A percentile compares a stretch with the other conserved stretches of the same genome.
Evolutionary conservation across 2,113 vertebrate species (phyloP).

Genomic region (Ailurus styani): DNA sequence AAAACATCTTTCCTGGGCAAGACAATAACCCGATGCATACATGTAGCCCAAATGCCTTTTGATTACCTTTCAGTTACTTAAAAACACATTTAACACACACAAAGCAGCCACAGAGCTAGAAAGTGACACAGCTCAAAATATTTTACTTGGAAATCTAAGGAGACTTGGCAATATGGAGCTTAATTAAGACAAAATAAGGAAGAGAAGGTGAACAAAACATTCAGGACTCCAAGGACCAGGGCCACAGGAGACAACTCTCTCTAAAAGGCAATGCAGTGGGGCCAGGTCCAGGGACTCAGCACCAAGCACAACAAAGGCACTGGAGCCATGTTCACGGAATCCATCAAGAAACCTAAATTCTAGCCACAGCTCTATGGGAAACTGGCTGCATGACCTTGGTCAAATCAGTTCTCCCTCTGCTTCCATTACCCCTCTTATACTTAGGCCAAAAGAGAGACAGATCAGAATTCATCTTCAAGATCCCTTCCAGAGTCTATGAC

Average conservation of each 20-base stretch:
- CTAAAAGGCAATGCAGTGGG: not conserved
- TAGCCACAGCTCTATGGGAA: not conserved
- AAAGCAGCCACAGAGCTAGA: not conserved
- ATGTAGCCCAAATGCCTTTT: not conserved
- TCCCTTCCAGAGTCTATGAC: not conserved
- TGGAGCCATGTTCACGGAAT: not conserved
- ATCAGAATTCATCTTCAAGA: not conserved
- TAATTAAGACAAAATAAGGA: not conserved
- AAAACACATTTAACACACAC: not conserved
- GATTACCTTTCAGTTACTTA: not conserved
- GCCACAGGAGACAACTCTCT: not conserved
- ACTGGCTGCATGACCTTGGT: not conserved
- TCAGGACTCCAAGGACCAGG: not conserved
- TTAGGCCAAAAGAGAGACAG: not conserved
- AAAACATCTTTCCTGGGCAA: not conserved
- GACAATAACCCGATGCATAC: not conserved
- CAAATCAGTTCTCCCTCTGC: not conserved
- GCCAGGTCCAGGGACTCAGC: not conserved
- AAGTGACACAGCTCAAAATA: not conserved
- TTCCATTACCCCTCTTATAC: not conserved
- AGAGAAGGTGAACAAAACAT: not conserved
- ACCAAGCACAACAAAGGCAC: not conserved
- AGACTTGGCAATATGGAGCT: not conserved
- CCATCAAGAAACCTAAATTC: not conserved
- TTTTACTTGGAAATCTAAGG: not conserved